Base-by-base conservation (phyloP, 2,113 vertebrate species). In the Perca schrenkii region DNA sequence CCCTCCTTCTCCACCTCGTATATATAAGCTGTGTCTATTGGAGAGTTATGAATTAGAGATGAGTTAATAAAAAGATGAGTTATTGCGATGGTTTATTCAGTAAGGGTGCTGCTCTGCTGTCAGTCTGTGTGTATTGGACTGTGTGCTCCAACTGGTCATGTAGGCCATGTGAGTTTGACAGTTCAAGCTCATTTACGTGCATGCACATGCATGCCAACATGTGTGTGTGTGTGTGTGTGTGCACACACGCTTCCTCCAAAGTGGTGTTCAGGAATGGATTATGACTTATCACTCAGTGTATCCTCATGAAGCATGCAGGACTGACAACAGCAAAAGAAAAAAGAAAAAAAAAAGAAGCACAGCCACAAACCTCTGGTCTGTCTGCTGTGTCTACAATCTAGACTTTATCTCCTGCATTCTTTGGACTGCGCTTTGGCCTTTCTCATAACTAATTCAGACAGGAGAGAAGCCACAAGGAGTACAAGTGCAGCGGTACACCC, bases 31-130 rank as follows among this genome's bases (percentile, higher is more conserved):
- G 74, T 77, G 75, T 79, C 75, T 78, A 72, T 87, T 77, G 87
- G 56, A 65, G 56, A 50, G 67, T 54, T 83, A 88, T 93, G 87
- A 93, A 92, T 92, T 79, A 89, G 73, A 93, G 65, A 92, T 92
- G 79, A 89, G 79, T 90, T 89, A 93, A 93, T 92, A 89, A 82
- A 71, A 70, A 82, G 70, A 91, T 76, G 66, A 92, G 85, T 90
- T 89, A 91, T 88, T 85, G 85, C 68, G 77, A 92, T 93, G 85
- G 84, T 91, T 91, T 92, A 94, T 92, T 92, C 89, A 93, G 65
- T 17, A 43, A 84, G 53, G 52, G 64, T 72, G 68, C 75, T 74
- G 78, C 81, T 76, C 60, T 17, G 56, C 50, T 78, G 71, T 60
- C 6, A 3, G 40, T 17, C 63, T 34, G 53, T 56, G 53, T 60